Percentiles rank a stretch among this genome's conserved stretches.
phyloP scores from a whole-genome alignment of 35 echinoderm and acorn worm genomes.

The Strongylocentrotus purpuratus region DNA sequence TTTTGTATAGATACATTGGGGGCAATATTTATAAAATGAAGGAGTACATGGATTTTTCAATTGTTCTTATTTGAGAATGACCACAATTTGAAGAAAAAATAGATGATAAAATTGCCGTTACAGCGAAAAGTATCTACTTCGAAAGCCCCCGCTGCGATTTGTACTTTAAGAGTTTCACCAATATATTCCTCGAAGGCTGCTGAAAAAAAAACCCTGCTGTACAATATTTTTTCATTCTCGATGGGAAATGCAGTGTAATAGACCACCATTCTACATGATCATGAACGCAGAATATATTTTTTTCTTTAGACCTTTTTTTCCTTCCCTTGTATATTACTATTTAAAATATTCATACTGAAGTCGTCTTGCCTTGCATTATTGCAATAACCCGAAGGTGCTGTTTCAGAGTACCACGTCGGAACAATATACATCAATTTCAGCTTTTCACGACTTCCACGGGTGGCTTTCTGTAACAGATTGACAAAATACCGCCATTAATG shows the following conservation, averaged over 20 bases:
- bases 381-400: constrained; percentile 25
- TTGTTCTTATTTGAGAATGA: too few species aligned
- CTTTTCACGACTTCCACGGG: constrained; percentile 2
- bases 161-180: background rate
- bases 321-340: background rate
- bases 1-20: too few species aligned
- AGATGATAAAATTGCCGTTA: background rate
- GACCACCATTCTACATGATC: background rate
- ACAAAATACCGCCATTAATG: constrained; percentile 29
- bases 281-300: background rate
- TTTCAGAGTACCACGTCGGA: constrained; percentile 2
- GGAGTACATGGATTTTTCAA: too few species aligned
- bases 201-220: background rate
- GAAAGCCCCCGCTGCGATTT: background rate
- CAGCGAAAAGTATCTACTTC: too few species aligned
- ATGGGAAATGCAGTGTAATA: background rate
- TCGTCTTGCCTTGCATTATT: constrained; percentile 9
- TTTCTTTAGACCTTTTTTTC: background rate
- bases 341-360: background rate
- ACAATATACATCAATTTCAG: constrained; percentile 30
- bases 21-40: too few species aligned
- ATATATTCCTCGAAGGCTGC: background rate
- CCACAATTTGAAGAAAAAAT: too few species aligned
- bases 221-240: background rate
- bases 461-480: constrained; percentile 38